These are phyloP conservation scores for Hirundichthys speculiger DNA, from an alignment of 2,113 vertebrate genomes.

Conservation along the genomic window DNA sequence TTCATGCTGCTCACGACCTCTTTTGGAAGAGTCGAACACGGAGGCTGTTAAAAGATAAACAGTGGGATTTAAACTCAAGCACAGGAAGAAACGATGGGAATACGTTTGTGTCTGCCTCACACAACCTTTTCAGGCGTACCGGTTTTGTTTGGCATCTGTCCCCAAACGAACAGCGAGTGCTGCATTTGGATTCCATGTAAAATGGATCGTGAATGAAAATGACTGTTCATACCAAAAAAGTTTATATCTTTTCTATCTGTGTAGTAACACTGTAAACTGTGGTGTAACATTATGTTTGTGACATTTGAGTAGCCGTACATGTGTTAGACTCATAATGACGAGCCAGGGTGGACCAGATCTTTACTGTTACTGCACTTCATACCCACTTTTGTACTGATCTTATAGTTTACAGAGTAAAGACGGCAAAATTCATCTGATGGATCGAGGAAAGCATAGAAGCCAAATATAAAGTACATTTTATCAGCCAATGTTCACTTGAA, in stretches of 20 bases:
- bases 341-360: conserved; percentile 29
- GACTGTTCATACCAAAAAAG: conserved; percentile 41
- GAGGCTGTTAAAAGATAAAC: conserved; percentile 43
- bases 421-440: conserved; percentile 2
- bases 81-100: conserved; percentile 24
- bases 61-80: conserved; percentile 46
- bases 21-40: conserved; percentile 20
- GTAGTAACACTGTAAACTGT: conserved; percentile 75
- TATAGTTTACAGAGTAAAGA: conserved; percentile 3
- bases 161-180: conserved; percentile 15
- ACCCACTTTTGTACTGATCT: not conserved
- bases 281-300: conserved; percentile 49
- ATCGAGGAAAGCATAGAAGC: not conserved
- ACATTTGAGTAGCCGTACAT: conserved; percentile 33
- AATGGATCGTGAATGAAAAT: conserved; percentile 27
- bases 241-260: conserved; percentile 69
- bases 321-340: conserved; percentile 15
- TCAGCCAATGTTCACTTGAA: conserved; percentile 7
- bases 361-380: conserved; percentile 44
- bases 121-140: conserved; percentile 31
- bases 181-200: conserved; percentile 12
- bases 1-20: conserved; percentile 58
- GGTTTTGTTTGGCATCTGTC: conserved; percentile 8
- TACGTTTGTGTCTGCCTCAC: conserved; percentile 16
- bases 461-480: not conserved